A percentile compares a stretch with the other conserved stretches of the same genome.
phyloP scores from a whole-genome alignment of 53 echinoderm and acorn worm species.

The Pentamera pediparva region DNA sequence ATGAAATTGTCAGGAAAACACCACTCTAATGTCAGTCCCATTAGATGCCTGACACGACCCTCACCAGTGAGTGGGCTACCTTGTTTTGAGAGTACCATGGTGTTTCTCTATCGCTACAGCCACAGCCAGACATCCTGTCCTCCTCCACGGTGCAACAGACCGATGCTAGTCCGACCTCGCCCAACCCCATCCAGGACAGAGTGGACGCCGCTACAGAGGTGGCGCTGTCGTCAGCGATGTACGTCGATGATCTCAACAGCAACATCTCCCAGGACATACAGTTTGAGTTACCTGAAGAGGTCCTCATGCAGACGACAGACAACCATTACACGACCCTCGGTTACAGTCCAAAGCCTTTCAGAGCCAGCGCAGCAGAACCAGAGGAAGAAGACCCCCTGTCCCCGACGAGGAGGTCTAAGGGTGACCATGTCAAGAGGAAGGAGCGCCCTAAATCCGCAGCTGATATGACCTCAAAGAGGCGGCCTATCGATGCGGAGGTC shows the following conservation, averaged over 20 bases:
- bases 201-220: background rate
- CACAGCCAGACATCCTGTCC: conserved; percentile 16
- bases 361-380: background rate
- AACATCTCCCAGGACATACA: conserved; percentile 26
- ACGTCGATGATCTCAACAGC: conserved; percentile 25
- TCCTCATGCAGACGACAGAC: background rate
- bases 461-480: conserved; percentile 24
- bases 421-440: conserved; percentile 10
- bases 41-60: too few species aligned
- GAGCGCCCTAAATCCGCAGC: conserved; percentile 28
- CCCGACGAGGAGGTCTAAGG: background rate
- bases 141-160: background rate
- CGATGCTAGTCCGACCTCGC: background rate
- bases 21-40: too few species aligned
- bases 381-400: background rate
- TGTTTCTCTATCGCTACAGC: conserved; percentile 16
- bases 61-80: too few species aligned
- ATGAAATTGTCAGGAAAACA: too few species aligned
- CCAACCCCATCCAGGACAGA: background rate
- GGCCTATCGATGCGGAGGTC: conserved; percentile 3
- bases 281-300: conserved; percentile 32
- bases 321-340: conserved; percentile 27
- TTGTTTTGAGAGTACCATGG: conserved; percentile 17
- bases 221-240: conserved; percentile 7
- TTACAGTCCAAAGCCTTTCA: conserved; percentile 31